A percentile compares a stretch with the other conserved stretches of the same genome.
Conservation (phyloP, 2,797 vertebrate species). For the Decapterus maruadsi region DNA sequence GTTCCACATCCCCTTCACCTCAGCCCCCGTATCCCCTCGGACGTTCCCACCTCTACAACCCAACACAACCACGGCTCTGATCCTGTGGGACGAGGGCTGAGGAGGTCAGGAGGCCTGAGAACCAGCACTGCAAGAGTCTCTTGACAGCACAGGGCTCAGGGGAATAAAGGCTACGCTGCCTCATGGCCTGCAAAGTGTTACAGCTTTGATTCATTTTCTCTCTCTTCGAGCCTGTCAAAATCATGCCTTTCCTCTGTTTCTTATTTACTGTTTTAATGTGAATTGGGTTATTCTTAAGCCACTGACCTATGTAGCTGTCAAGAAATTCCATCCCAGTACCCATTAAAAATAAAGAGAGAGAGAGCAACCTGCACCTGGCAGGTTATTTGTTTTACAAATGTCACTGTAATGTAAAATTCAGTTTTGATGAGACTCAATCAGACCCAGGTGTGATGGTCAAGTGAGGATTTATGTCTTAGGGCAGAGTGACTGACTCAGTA, state of each 20-base stretch:
- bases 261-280: slow-evolving; percentile 22
- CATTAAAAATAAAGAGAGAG: slow-evolving; percentile 29
- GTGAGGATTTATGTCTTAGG: slow-evolving; percentile 29
- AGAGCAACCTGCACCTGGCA: slow-evolving; percentile 43
- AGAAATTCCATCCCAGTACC: slow-evolving; percentile 29
- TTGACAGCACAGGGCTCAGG: slow-evolving; percentile 68
- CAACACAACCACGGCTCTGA: slow-evolving; percentile 63
- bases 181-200: slow-evolving; percentile 55
- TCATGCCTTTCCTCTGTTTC: slow-evolving; percentile 32
- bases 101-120: slow-evolving; percentile 69
- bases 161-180: slow-evolving; percentile 51
- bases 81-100: slow-evolving; percentile 63
- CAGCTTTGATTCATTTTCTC: slow-evolving; percentile 48
- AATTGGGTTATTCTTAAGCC: slow-evolving; percentile 42
- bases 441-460: slow-evolving; percentile 48
- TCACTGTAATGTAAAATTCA: slow-evolving; percentile 57
- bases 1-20: slow-evolving; percentile 64
- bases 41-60: slow-evolving; percentile 54
- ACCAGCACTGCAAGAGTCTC: slow-evolving; percentile 51
- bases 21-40: slow-evolving; percentile 44
- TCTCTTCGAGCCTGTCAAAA: slow-evolving; percentile 41
- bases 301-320: slow-evolving; percentile 43
- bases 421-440: slow-evolving; percentile 42
- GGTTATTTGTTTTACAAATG: slow-evolving; percentile 70
- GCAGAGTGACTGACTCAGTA: slow-evolving; percentile 52